A percentile compares a stretch with the other conserved stretches of the same genome.
These are phyloP conservation scores for Saturnia japonica DNA, from an alignment of 2,888 invertebrate species.

Conservation along the genomic window DNA sequence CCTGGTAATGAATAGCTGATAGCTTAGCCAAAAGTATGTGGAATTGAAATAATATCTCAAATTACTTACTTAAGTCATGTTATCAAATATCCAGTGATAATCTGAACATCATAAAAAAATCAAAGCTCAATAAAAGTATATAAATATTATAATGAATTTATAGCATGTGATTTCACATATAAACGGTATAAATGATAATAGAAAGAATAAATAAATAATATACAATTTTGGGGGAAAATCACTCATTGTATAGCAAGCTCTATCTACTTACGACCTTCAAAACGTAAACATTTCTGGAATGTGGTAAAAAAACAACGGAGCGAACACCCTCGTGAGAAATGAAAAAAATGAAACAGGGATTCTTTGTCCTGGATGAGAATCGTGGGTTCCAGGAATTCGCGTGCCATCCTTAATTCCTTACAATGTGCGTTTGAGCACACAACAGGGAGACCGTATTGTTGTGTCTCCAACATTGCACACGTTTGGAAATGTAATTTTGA, in stretches of 20 bases:
- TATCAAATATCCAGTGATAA: too few relatives aligned
- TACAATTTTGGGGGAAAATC: not conserved
- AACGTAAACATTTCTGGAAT: constrained; percentile 75
- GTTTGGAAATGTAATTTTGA: not conserved
- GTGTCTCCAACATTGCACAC: constrained; percentile 8
- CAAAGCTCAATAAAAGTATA: not conserved
- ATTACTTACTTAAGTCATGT: too few relatives aligned
- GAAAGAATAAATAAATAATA: not conserved
- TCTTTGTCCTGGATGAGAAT: constrained; percentile 71
- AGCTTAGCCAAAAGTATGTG: too few relatives aligned
- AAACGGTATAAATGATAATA: not conserved
- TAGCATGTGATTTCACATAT: not conserved
- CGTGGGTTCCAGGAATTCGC: constrained; percentile 76
- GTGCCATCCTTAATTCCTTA: constrained; percentile 68
- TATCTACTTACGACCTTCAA: constrained; percentile 57
- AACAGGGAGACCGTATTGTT: constrained; percentile 31
- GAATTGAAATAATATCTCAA: too few relatives aligned
- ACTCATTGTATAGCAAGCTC: not conserved
- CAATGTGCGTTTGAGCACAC: constrained; percentile 48
- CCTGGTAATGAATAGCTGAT: too few relatives aligned
- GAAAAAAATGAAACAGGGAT: constrained; percentile 55
- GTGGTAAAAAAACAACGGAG: constrained; percentile 59
- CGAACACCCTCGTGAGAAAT: constrained; percentile 72
- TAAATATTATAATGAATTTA: not conserved
- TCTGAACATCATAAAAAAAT: not conserved